Base-by-base conservation (phyloP, 1,140 invertebrate genomes). In the Onthophagus taurus region DNA sequence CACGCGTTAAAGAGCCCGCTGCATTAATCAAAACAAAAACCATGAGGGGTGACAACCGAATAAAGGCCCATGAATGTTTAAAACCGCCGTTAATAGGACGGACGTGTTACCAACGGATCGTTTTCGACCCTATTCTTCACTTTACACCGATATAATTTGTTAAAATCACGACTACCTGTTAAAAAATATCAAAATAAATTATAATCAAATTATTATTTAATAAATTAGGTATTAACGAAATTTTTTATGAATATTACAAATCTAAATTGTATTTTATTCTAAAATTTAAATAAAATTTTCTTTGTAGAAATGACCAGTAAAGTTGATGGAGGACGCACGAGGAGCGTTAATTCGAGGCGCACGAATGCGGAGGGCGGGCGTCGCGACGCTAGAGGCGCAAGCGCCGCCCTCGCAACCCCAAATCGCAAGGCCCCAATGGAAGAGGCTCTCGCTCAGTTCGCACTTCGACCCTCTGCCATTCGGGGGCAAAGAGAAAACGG, bases 341-440 rank as follows among this genome's bases (percentile, higher is more conserved):
- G n/a, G n/a, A n/a, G n/a, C 55, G 60, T 58, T 64, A 64, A 64
- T 64, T 64, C 58, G 61, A 57, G 48, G 47, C 48, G 55, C 45
- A 55, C 59, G 61, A 59, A 62, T 61, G 54, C 59, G 45, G 44
- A 53, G 53, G 55, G 56, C 47, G 52, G 55, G 55, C 56, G 61
- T 53, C 51, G 45, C 47, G 53, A 54, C 54, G 58, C 44, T 21
- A n/a, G 31, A 38, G 48, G 46, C 47, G 17, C 41, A 47, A 48
- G 55, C 48, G 33, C 46, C 44, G 46, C 47, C 48, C 52, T 44
- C 36, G 26, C 29, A 30, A 26, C 38, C 51, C 51, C 47, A 47
- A 55, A 47, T 55, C 53, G n/a, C n/a, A n/a, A n/a, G n/a, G n/a
- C n/a, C n/a, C n/a, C n/a, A n/a, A n/a, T n/a, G n/a, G n/a, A 52